A percentile compares a stretch with the other conserved stretches of the same genome.
Conservation (phyloP, 2,888 invertebrate genomes). For the Andrena bucephala region DNA sequence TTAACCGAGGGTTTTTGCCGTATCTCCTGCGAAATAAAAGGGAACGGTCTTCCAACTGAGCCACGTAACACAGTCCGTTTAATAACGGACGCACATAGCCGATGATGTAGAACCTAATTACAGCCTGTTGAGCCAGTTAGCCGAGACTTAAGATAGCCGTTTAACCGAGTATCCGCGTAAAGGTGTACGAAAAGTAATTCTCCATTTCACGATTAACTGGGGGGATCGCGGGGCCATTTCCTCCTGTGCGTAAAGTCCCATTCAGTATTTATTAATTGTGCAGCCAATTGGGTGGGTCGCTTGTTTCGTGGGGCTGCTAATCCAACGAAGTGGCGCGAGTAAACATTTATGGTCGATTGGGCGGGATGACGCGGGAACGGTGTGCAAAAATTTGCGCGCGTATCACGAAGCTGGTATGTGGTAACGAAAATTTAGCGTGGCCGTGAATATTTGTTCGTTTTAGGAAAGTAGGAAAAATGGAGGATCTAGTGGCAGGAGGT, state of each 20-base stretch:
- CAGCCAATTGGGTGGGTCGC: background rate
- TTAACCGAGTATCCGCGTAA: conserved; percentile 7
- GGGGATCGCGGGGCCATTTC: conserved; percentile 1
- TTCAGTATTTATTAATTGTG: conserved; percentile 41
- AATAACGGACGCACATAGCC: conserved; percentile 44
- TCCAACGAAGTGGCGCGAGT: background rate
- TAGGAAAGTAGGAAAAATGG: background rate
- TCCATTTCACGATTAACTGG: conserved; percentile 40
- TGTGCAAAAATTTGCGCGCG: background rate
- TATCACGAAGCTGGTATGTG: too few species aligned
- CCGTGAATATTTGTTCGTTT: background rate
- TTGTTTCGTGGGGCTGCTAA: background rate
- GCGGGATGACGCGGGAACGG: background rate
- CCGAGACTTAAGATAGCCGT: conserved; percentile 38
- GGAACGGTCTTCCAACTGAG: background rate
- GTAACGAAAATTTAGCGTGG: too few species aligned
- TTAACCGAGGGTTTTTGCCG: conserved; percentile 38
- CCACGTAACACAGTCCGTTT: conserved; percentile 41
- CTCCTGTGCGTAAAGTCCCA: conserved; percentile 3
- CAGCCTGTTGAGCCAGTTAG: conserved; percentile 31
- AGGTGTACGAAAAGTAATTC: conserved; percentile 37
- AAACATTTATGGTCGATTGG: background rate
- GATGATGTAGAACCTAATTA: conserved; percentile 51
- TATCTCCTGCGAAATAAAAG: conserved; percentile 43
- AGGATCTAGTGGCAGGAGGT: background rate